Evolutionary conservation across 2,888 invertebrate genomes (phyloP), one percentile per base, ranked within the genome.

Genomic region (Caenorhabditis japonica): DNA sequence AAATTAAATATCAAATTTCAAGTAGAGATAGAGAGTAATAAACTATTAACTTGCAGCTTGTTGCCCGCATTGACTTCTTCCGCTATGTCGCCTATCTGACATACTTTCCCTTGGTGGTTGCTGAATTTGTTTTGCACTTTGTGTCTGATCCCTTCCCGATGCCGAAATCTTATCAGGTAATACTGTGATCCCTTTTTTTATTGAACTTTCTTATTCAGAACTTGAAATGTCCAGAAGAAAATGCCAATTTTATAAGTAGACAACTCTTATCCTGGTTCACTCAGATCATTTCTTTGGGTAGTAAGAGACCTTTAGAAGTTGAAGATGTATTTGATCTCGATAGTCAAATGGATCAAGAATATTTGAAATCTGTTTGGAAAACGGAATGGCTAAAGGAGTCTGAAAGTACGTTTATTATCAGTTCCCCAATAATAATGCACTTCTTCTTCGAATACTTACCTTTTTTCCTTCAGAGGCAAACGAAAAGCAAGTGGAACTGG

Each of bases 231-330:
- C 86, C 86, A 2, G 84, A 86, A 64, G 72, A 75, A 15, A 77
- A 76, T 30, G 83, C 80, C 1, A 83, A 84, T 10, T 86, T 86
- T 47, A 69, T 86, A 21, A 81, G 80, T 59, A 70, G 83, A 27
- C 85, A 83, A 56, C 62, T 83, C 4, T 60, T 86, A 19, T 72
- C 72, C 34, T 86, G 86, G 86, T 85, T 84, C 44, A 76, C 77
- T 33, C 55, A 64, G 17, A 47, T 86, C 17, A 79, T 85, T 12
- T 36, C 68, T 12, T 51, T 75, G 7, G 86, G 86, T 8, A 75
- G 71, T 33, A 81, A 75, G 66, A 80, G 75, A 51, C 71, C 84
- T 10, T 55, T 86, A 13, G 76, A 75, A 58, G 59, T 75, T 3
- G 76, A 76, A n/a, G 86, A 85, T 68, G 62, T 86, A 1, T 85